Conservation (phyloP, 2,797 vertebrate species). For the Helarctos malayanus region DNA sequence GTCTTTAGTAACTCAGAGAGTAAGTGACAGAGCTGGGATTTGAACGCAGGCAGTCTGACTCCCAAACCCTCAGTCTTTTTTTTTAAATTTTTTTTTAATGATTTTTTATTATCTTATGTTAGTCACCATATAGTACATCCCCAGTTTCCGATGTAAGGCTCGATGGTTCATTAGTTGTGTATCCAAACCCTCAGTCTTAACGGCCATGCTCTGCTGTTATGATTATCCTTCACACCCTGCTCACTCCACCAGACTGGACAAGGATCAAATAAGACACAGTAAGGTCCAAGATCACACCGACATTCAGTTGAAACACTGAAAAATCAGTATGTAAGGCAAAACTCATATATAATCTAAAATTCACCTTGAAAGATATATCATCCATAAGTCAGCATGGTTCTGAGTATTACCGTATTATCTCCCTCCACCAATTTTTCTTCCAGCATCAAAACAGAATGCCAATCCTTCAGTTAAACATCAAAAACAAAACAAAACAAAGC, state of each 20-base stretch:
- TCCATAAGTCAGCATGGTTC: not conserved
- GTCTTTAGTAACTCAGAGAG: not conserved
- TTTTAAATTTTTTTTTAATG: no score
- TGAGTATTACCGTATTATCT: not conserved
- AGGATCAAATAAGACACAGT: not conserved
- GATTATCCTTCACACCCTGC: not conserved
- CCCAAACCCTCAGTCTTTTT: not conserved
- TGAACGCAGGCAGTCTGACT: not conserved
- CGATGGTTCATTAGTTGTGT: no score
- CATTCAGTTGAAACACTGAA: not conserved
- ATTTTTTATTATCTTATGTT: no score
- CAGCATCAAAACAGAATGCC: not conserved
- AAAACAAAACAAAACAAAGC: not conserved
- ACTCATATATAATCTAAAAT: not conserved
- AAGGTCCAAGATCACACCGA: not conserved
- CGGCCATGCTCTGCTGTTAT: accelerated
- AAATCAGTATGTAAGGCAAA: conserved; percentile 12
- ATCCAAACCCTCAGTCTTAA: not conserved
- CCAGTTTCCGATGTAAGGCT: no score
- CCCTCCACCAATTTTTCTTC: not conserved
- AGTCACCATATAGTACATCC: no score
- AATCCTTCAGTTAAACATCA: not conserved
- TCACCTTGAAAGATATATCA: not conserved
- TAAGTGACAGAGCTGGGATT: not conserved
- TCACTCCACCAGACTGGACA: not conserved